Base-by-base conservation (phyloP, 1,140 invertebrate genomes). In the Lucilia sericata region DNA sequence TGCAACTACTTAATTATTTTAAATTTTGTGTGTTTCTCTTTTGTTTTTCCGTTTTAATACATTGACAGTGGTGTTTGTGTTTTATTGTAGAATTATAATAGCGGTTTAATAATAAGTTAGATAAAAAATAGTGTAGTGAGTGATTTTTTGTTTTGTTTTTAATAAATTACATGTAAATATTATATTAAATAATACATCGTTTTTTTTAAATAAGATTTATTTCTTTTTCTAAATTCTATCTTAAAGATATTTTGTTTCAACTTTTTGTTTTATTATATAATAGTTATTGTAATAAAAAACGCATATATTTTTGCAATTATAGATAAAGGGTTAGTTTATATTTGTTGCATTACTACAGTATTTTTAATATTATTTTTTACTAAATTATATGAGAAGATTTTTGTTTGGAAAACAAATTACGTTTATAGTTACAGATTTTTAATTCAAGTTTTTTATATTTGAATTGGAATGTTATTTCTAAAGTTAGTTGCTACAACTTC, bases 281-380 rank as follows among this genome's bases (percentile, higher is more conserved):
- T 65, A 65, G 65, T 70, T 21, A 25, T 70, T 70, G n/a, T 70
- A 70, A 19, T 70, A 70, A 70, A 70, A 70, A 21, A 70, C 65
- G 65, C 12, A 55, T 21, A 70, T 30, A 30, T 30, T 30, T 19
- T 70, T 70, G 65, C 21, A 21, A 12, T 70, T 17, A 25, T 21
- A 9, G 3, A 70, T 70, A 70, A 21, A 4, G 21, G n/a, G n/a
- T 60, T 8, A 42, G 42, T 42, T 42, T 7, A 8, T 42, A 42
- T 42, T 42, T 42, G 1, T 3, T 42, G 42, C 42, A 42, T 42
- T 55, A 55, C 17, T 55, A 55, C 17, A 12, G 51, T 55, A 7
- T 2, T 8, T 8, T 42, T 30, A 30, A 42, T 42, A 8, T 42
- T 42, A 42, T 42, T 42, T 42, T 42, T 3, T 3, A 10, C 42